Evolutionary conservation across 2,113 vertebrate genomes (phyloP).

Genomic region (Engraulis encrasicolus): DNA sequence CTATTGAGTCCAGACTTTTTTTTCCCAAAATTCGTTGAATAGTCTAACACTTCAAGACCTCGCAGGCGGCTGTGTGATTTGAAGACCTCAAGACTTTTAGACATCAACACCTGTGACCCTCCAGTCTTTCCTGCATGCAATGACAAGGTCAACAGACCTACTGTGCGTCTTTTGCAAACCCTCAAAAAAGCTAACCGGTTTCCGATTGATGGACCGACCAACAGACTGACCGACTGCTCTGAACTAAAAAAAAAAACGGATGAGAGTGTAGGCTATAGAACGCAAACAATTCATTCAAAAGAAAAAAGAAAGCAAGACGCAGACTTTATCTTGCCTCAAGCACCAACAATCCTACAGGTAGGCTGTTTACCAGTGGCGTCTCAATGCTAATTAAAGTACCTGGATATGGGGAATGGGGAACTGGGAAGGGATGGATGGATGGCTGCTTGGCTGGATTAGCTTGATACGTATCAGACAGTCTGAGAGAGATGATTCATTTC

Average conservation of each 20-base stretch:
- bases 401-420: conserved; percentile 43
- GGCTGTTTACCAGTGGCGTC: conserved; percentile 2
- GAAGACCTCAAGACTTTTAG: conserved; percentile 37
- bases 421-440: conserved; percentile 46
- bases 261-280: conserved; percentile 18
- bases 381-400: conserved; percentile 55
- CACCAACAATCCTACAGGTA: not conserved
- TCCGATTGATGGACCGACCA: too few relatives aligned
- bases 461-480: conserved; percentile 55
- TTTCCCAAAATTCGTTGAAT: too few relatives aligned
- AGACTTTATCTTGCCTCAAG: conserved; percentile 29
- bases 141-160: too few relatives aligned
- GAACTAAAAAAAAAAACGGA: conserved; percentile 46
- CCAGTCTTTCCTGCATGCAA: conserved; percentile 45
- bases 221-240: too few relatives aligned
- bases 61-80: too few relatives aligned
- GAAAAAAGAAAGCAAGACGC: conserved; percentile 30
- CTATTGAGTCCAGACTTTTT: conserved; percentile 49
- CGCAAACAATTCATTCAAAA: too few relatives aligned
- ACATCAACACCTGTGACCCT: conserved; percentile 43
- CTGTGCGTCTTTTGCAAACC: too few relatives aligned
- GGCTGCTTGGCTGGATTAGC: conserved; percentile 56
- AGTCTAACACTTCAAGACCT: too few relatives aligned
- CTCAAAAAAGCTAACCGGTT: too few relatives aligned
- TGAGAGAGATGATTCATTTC: conserved; percentile 59